These are phyloP conservation scores for Cantharis nigra DNA, from an alignment of 2,888 invertebrate species.

Conservation along the genomic window DNA sequence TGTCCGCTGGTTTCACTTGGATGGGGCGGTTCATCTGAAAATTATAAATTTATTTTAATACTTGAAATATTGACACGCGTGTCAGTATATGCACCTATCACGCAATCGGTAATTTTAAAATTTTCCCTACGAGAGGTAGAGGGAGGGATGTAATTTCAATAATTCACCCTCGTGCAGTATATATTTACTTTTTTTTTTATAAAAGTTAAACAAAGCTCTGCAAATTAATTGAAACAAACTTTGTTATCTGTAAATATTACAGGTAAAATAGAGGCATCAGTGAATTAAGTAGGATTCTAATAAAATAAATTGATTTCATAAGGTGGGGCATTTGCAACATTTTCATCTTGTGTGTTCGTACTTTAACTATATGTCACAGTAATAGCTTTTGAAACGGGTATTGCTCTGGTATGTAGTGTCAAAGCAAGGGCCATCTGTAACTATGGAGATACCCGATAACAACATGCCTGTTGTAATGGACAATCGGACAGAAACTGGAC, in stretches of 20 bases:
- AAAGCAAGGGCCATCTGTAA: slow-evolving; percentile 45
- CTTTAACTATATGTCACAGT: slow-evolving; percentile 38
- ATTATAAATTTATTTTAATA: slow-evolving; percentile 2
- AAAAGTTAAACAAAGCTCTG: not conserved
- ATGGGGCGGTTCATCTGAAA: slow-evolving; percentile 99
- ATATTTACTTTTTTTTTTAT: not conserved
- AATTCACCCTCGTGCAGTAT: not conserved
- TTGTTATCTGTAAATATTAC: not conserved
- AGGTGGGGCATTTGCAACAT: slow-evolving; percentile 9
- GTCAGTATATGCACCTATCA: not conserved
- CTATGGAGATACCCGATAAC: slow-evolving; percentile 52
- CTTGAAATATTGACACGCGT: not conserved
- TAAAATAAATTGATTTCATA: not conserved
- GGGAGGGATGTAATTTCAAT: not conserved
- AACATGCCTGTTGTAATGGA: slow-evolving; percentile 52
- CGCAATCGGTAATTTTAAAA: not conserved
- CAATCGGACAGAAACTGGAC: slow-evolving; percentile 51
- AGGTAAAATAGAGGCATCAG: not conserved
- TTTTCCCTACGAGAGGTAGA: not conserved
- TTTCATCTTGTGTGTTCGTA: slow-evolving; percentile 31
- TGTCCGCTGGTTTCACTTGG: slow-evolving; percentile 99
- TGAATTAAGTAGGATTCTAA: not conserved
- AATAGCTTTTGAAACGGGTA: slow-evolving; percentile 42
- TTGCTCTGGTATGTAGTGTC: slow-evolving; percentile 30
- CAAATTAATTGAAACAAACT: not conserved